Evolutionary conservation across 2,113 vertebrate species (phyloP).

Genomic region (Limanda limanda): DNA sequence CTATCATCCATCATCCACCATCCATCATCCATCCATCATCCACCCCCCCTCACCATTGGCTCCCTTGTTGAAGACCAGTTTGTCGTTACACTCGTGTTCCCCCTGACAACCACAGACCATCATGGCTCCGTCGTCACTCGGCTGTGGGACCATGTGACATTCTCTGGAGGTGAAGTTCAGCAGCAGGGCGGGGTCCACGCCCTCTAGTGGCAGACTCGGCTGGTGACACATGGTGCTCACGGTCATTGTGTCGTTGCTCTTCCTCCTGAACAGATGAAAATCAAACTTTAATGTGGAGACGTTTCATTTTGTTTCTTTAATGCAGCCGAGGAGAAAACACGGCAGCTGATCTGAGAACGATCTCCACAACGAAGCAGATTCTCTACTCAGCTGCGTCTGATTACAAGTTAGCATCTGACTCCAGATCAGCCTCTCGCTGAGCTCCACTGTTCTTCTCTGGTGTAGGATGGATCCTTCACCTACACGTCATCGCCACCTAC

Average conservation of each 20-base stretch:
- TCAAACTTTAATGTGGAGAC: too few relatives aligned
- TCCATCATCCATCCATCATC: not conserved
- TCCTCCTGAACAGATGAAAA: slow-evolving; percentile 68
- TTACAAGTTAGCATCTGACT: too few relatives aligned
- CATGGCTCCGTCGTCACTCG: slow-evolving; percentile 70
- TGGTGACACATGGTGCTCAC: slow-evolving; percentile 88
- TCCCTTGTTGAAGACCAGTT: slow-evolving; percentile 88
- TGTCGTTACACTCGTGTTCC: slow-evolving; percentile 90
- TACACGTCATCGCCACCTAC: too few relatives aligned
- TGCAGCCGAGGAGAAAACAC: too few relatives aligned
- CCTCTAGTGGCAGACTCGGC: slow-evolving; percentile 84
- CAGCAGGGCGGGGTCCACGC: slow-evolving; percentile 84
- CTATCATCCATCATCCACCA: not conserved
- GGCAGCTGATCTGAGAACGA: too few relatives aligned
- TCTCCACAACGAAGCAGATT: too few relatives aligned
- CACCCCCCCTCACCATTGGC: slow-evolving; percentile 77
- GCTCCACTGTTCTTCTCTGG: too few relatives aligned
- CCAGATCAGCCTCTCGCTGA: too few relatives aligned
- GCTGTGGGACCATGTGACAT: slow-evolving; percentile 86
- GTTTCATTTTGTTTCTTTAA: too few relatives aligned
- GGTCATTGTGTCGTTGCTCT: slow-evolving; percentile 86
- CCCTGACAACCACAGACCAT: slow-evolving; percentile 87
- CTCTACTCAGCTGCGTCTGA: too few relatives aligned
- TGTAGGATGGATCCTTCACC: too few relatives aligned
- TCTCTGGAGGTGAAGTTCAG: slow-evolving; percentile 85